Conservation (phyloP, 2,888 invertebrate genomes). For the Cheilosia urbana region DNA sequence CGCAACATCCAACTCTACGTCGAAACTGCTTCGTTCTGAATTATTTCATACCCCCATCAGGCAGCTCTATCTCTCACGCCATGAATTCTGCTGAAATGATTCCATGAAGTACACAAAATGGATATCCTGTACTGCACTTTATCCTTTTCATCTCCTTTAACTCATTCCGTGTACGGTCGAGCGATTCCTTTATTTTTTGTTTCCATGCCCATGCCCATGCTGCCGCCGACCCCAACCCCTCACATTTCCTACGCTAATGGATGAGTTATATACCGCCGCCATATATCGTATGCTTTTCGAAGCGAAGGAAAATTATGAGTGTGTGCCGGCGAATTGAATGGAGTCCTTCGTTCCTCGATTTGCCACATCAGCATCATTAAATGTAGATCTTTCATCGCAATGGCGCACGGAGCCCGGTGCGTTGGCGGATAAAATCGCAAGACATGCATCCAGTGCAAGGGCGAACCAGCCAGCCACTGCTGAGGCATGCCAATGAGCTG, state of each 20-base stretch:
- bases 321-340: slow-evolving; percentile 25
- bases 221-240: neutral
- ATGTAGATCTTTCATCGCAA: slow-evolving; percentile 62
- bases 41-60: slow-evolving; percentile 37
- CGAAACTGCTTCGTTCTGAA: slow-evolving; percentile 51
- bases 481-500: slow-evolving; percentile 71
- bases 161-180: slow-evolving; percentile 68
- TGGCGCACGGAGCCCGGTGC: neutral
- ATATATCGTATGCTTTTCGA: slow-evolving; percentile 58
- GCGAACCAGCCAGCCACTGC: slow-evolving; percentile 30
- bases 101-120: slow-evolving; percentile 66
- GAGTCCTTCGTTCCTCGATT: slow-evolving; percentile 71
- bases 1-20: slow-evolving; percentile 11
- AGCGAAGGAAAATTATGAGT: slow-evolving; percentile 68
- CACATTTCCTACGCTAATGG: slow-evolving; percentile 56
- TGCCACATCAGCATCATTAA: slow-evolving; percentile 75
- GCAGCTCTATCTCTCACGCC: neutral
- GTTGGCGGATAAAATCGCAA: slow-evolving; percentile 28
- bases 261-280: slow-evolving; percentile 63
- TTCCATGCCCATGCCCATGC: neutral
- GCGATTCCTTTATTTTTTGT: slow-evolving; percentile 60
- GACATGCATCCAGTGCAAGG: slow-evolving; percentile 41
- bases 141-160: slow-evolving; percentile 70
- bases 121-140: slow-evolving; percentile 69
- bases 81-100: slow-evolving; percentile 59